Evolutionary conservation across 2,113 vertebrate genomes (phyloP), one percentile per base, ranked within the genome.

Genomic region (Erythrocercus mccallii): DNA sequence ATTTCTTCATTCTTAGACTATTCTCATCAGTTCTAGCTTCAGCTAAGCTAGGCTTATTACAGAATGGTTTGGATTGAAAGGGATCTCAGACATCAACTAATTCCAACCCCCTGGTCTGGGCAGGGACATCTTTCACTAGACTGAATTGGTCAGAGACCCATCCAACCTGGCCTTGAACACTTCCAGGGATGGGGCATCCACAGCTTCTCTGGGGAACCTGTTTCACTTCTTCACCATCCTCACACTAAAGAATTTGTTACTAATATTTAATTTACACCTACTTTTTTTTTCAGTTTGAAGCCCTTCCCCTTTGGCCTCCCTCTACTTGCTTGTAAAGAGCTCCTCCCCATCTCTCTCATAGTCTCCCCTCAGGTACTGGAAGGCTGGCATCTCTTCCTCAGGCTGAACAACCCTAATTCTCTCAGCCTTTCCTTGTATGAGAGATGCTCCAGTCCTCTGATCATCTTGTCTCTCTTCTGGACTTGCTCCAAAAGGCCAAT

Each of bases 41-140:
- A 74, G 12, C 6, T 51, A 27, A 45, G 6, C 19, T 48, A 12
- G 2, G 3, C 3, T 73, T 66, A 19, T 20, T 17, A 17, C 17
- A 60, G 24, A 58, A 58, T n/a, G 6, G 5, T 58, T 88, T 65
- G 33, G 19, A 10, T 38, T 66, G 19, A 28, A n/a, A 73, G 33
- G 2, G 19, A 51, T 22, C 5, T 44, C 42, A 51, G 20, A 65
- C 8, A 23, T 24, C 33, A 38, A 4, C 27, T 9, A 65, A 48
- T 51, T 73, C 37, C 27, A 72, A 17, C 1, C 1, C 3, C 12
- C 1, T 58, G 12, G 15, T 2, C 0, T 38, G 37, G 60, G 4
- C 37, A 45, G 44, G 4, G 28, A 45, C 13, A 22, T 5, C 16
- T 45, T 51, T 8, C 19, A 25, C 18, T 30, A 11, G 5, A 66